A percentile compares a stretch with the other conserved stretches of the same genome.
These are phyloP conservation scores for Campylomormyrus tamandua DNA, from an alignment of 2,113 vertebrate species.

Conservation along the genomic window DNA sequence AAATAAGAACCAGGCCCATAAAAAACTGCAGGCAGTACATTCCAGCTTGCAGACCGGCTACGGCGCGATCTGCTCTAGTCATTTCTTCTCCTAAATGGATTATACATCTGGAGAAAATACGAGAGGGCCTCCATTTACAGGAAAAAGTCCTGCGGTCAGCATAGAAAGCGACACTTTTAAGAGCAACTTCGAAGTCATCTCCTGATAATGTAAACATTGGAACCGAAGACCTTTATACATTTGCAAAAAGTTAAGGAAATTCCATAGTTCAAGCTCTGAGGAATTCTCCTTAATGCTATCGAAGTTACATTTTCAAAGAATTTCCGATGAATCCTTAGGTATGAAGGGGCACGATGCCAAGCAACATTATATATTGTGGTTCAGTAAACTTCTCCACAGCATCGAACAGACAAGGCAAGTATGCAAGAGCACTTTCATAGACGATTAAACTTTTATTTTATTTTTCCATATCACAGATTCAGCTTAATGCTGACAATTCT, in stretches of 20 bases:
- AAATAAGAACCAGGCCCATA: slow-evolving; percentile 7
- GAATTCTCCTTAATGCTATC: no score
- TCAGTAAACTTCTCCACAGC: not conserved
- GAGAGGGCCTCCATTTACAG: not conserved
- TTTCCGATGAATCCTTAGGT: not conserved
- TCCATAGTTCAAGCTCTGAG: not conserved
- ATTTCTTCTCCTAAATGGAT: slow-evolving; percentile 7
- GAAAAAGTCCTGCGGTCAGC: not conserved
- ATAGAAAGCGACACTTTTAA: not conserved
- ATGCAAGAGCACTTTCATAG: not conserved
- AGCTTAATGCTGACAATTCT: not conserved
- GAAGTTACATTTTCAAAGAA: not conserved
- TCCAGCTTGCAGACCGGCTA: not conserved
- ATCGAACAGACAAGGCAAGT: not conserved
- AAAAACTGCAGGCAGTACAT: not conserved
- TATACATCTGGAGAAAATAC: slow-evolving; percentile 1
- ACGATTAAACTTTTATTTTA: not conserved
- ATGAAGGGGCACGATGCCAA: not conserved
- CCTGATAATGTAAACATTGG: not conserved
- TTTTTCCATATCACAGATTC: not conserved
- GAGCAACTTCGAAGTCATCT: not conserved
- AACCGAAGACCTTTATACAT: not conserved
- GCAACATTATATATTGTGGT: not conserved
- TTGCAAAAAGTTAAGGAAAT: not conserved
- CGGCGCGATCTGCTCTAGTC: not conserved